These are phyloP conservation scores for Magallana ariakensis DNA, from an alignment of 1,140 invertebrate species.

Conservation along the genomic window DNA sequence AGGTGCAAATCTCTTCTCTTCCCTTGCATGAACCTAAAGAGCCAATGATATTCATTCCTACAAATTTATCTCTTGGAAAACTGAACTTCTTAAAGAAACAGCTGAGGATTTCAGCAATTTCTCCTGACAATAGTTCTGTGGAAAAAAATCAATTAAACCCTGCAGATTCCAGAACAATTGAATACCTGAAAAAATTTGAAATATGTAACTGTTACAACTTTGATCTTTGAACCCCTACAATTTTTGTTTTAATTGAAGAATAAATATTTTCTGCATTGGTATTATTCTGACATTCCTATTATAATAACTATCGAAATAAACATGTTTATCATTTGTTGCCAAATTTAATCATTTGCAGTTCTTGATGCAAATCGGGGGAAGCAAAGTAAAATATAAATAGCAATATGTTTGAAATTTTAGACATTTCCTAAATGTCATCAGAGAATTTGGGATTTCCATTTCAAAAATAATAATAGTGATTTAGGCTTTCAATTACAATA, in stretches of 20 bases:
- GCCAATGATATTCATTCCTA: not conserved
- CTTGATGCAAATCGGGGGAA: no score
- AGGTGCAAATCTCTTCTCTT: not conserved
- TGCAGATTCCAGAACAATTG: not conserved
- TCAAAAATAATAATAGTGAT: no score
- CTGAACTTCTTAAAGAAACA: not conserved
- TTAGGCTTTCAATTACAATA: no score
- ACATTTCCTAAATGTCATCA: no score
- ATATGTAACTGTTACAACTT: not conserved
- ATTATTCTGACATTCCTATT: not conserved
- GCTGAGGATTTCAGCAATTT: slow-evolving; percentile 7
- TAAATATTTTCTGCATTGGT: not conserved
- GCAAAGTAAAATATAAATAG: no score
- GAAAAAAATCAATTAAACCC: not conserved
- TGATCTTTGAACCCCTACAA: not conserved
- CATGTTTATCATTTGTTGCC: slow-evolving; percentile 9
- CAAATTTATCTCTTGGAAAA: not conserved
- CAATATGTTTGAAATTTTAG: no score
- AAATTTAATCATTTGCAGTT: not conserved
- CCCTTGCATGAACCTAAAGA: not conserved
- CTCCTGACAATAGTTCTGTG: no score
- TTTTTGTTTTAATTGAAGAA: not conserved
- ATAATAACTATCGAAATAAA: slow-evolving; percentile 11
- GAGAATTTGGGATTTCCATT: no score
- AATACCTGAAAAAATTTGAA: not conserved